Evolutionary conservation across 2,888 invertebrate species (phyloP), one percentile per base, ranked within the genome.

Genomic region (Rhingia rostrata): DNA sequence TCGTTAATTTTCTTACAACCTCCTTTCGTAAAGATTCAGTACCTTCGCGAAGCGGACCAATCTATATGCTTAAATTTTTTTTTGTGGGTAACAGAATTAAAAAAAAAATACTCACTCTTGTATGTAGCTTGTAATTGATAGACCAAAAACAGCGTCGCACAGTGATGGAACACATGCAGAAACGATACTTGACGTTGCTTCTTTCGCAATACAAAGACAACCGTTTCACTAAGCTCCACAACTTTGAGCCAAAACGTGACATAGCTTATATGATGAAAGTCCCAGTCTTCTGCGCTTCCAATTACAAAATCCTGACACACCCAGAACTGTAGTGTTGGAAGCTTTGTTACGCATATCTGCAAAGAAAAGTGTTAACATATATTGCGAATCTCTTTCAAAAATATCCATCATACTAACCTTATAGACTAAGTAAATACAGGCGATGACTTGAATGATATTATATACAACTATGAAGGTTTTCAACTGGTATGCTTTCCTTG

Each of bases 371-470:
- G 54, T 37, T 22, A 45, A 3, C 14, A 9, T 37, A 37, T 47
- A 69, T 33, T 9, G 1, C 41, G n/a, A n/a, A 6, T 47, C 6
- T 7, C 7, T n/a, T 14, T 12, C 0, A 7, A 4, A 0, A 7
- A 3, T 10, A 9, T 35, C 87, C 33, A 47, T 9, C 33, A 32
- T 6, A 75, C 86, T 87, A 86, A 91, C 91, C 87, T 86, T 86
- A 33, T 75, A 58, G 12, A 88, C 70, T 69, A 89, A 83, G 70
- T 88, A 90, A 3, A 89, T 12, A 73, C 91, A 91, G 6, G 87
- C 78, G 4, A 88, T 6, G 7, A 97, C 95, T 94, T 97, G 97
- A 60, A 94, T 89, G n/a, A 96, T 91, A 90, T 98, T 97, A 92
- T 97, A 98, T 87, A 93, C 92, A 78, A 94, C 93, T 86, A 97